A percentile compares a stretch with the other conserved stretches of the same genome.
Evolutionary conservation across 2,888 invertebrate species (phyloP).

Genomic region (Orthonychiurus folsomi): DNA sequence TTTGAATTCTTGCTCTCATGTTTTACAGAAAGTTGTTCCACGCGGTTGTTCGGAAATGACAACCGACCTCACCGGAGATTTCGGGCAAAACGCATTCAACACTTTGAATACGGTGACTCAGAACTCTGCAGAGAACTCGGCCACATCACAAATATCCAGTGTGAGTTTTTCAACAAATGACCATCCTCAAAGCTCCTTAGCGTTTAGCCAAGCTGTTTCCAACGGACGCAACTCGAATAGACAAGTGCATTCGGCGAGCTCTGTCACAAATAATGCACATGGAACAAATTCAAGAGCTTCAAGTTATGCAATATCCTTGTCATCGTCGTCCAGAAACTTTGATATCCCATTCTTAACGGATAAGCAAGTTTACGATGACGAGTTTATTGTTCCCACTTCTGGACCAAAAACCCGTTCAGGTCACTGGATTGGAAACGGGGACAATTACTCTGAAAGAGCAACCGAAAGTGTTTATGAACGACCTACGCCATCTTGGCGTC

Average conservation of each 20-base stretch:
- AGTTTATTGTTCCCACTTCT: slow-evolving; percentile 30
- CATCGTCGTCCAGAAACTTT: slow-evolving; percentile 36
- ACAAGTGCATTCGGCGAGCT: slow-evolving; percentile 36
- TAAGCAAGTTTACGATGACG: slow-evolving; percentile 35
- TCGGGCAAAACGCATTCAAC: slow-evolving; percentile 23
- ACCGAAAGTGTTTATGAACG: neutral
- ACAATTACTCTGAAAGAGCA: neutral
- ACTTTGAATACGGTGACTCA: slow-evolving; percentile 37
- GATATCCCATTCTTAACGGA: slow-evolving; percentile 34
- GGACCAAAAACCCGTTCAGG: slow-evolving; percentile 18
- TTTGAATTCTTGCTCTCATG: too few species aligned
- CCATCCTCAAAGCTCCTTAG: slow-evolving; percentile 35
- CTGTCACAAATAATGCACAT: slow-evolving; percentile 35
- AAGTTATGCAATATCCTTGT: slow-evolving; percentile 39
- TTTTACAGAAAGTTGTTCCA: slow-evolving; percentile 36
- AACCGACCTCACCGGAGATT: slow-evolving; percentile 30
- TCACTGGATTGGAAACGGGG: slow-evolving; percentile 13
- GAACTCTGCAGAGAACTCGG: slow-evolving; percentile 39
- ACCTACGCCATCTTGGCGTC: neutral
- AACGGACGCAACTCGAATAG: slow-evolving; percentile 38
- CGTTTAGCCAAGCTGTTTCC: slow-evolving; percentile 38
- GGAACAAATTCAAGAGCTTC: slow-evolving; percentile 36
- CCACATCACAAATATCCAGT: slow-evolving; percentile 39
- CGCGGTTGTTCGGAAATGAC: slow-evolving; percentile 39
- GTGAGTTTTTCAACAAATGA: slow-evolving; percentile 38